Evolutionary conservation across 2,888 invertebrate species (phyloP), one percentile per base, ranked within the genome.

Genomic region (Andrena camellia): DNA sequence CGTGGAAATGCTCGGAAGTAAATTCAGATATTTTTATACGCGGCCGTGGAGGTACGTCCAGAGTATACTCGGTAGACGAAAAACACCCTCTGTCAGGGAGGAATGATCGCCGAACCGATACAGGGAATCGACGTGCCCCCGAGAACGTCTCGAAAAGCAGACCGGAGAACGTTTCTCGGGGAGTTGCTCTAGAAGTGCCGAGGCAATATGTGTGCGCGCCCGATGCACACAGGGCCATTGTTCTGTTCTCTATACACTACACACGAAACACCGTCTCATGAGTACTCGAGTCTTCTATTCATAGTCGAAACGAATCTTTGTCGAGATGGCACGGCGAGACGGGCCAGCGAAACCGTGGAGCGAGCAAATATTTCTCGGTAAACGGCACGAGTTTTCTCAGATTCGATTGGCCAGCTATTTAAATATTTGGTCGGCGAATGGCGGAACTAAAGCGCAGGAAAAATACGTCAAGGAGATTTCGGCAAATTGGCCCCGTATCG

Each of bases 141-240:
- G 59, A n/a, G 64, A 60, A 70, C 64, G 48, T 60, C 70, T 50
- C 64, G 70, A 74, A 71, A 73, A 57, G 29, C 69, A 67, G 68
- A 62, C 10, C 68, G 35, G 62, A 42, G 42, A 33, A 48, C 54
- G 66, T 72, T 86, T 83, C 69, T 69, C 79, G 71, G 29, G 48
- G 86, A 75, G 76, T 78, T 78, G 57, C 64, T 73, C n/a, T 42
- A 54, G 63, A 68, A 74, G 63, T 78, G 63, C 50, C 42, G 59
- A 42, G 57, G 29, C 62, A 50, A 52, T 59, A 35, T 13, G 73
- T 26, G 54, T 31, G 73, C 13, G 23, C 17, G 3, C 54, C 20
- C n/a, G 72, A 50, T 54, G 68, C 57, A 59, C 35, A 23, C 60
- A 33, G 26, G 33, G 42, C 54, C 26, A 23, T 42, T 52, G 60